A percentile compares a stretch with the other conserved stretches of the same genome.
Conservation (phyloP, 2,113 vertebrate genomes). For the Emydocephalus ijimae region DNA sequence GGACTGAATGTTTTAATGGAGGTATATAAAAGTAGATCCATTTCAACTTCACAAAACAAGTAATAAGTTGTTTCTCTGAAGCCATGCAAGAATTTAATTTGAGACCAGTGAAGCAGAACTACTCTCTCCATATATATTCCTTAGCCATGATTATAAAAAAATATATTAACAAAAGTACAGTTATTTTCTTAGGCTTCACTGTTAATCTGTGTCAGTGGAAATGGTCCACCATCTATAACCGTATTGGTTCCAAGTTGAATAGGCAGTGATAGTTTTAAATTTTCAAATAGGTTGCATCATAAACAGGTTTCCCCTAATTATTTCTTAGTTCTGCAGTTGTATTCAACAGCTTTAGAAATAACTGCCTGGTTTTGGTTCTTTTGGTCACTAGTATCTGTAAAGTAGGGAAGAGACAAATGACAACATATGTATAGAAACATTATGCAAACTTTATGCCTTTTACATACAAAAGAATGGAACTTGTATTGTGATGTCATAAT, state of each 20-base stretch:
- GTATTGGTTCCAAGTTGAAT: not conserved
- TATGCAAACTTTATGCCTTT: not conserved
- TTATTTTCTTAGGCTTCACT: not conserved
- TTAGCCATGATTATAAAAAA: not conserved
- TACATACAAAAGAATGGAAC: not conserved
- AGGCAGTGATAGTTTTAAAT: not conserved
- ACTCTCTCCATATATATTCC: not conserved
- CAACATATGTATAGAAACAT: not conserved
- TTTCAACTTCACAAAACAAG: not conserved
- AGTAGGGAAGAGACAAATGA: not conserved
- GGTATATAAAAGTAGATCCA: not conserved
- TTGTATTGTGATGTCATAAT: not conserved
- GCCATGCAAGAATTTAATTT: not conserved
- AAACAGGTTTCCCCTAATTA: not conserved
- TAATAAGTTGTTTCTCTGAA: not conserved
- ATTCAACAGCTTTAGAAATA: not conserved
- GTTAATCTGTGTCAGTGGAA: not conserved
- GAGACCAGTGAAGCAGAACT: not conserved
- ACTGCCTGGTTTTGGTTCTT: not conserved
- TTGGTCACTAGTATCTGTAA: not conserved
- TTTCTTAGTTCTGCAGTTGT: not conserved
- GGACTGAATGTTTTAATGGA: not conserved
- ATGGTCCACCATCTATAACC: not conserved
- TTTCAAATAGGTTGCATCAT: not conserved
- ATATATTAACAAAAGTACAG: too few species aligned